A percentile compares a stretch with the other conserved stretches of the same genome.
phyloP scores from a whole-genome alignment of 2,113 vertebrate genomes.

The Salvelinus fontinalis region DNA sequence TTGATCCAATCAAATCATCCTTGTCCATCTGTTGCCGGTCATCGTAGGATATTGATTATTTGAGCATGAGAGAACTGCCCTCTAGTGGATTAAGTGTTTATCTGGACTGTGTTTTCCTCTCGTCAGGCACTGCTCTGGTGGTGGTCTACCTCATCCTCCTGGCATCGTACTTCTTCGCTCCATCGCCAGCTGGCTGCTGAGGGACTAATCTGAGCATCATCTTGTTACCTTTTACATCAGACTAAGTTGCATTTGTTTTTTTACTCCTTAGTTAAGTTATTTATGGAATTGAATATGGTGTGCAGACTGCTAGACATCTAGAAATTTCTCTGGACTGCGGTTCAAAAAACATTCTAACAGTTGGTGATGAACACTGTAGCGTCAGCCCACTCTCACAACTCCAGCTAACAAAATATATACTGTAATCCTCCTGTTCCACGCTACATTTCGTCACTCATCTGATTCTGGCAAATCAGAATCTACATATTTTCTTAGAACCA shows the following conservation, averaged over 20 bases:
- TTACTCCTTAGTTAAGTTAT: too few species aligned
- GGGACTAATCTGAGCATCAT: not conserved
- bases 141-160: constrained; percentile 82
- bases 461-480: not conserved
- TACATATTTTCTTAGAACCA: too few species aligned
- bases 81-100: too few species aligned
- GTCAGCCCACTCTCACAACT: not conserved
- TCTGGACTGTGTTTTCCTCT: not conserved
- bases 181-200: constrained; percentile 79
- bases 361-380: not conserved
- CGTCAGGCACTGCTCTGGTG: constrained; percentile 79
- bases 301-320: not conserved
- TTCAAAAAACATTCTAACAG: not conserved
- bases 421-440: not conserved
- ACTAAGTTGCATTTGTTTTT: not conserved
- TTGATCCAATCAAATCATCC: too few species aligned
- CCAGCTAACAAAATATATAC: not conserved
- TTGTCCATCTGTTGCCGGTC: too few species aligned
- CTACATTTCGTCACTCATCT: not conserved
- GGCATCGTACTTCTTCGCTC: constrained; percentile 80
- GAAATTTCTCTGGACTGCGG: not conserved
- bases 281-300: not conserved
- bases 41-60: too few species aligned
- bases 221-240: not conserved
- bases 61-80: too few species aligned